These are phyloP conservation scores for Apodemia duryi DNA, from an alignment of 2,888 invertebrate species.

Conservation along the genomic window DNA sequence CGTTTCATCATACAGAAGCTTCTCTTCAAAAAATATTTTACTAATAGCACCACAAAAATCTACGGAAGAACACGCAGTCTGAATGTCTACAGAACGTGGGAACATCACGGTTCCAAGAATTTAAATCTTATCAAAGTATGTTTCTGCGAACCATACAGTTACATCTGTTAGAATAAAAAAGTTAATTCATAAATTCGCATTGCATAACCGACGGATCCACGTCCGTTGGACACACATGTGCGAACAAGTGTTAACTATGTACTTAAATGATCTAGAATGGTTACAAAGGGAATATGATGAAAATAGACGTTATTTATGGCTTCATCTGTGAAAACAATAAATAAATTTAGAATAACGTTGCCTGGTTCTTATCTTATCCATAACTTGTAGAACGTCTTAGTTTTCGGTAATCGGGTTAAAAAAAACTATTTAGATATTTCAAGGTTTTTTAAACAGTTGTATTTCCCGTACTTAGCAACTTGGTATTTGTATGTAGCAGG, in stretches of 20 bases:
- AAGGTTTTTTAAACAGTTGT: too few species aligned
- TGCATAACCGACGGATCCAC: constrained; percentile 29
- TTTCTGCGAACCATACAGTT: constrained; percentile 10
- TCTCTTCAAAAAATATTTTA: too few species aligned
- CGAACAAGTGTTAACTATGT: constrained; percentile 19
- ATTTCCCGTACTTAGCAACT: too few species aligned
- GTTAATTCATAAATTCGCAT: constrained; percentile 40
- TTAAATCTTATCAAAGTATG: constrained; percentile 7
- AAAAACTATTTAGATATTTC: too few species aligned
- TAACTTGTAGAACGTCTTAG: too few species aligned
- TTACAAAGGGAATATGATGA: background rate
- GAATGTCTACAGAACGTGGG: constrained; percentile 4
- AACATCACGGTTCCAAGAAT: background rate
- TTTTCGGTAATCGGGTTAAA: too few species aligned
- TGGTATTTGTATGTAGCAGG: too few species aligned
- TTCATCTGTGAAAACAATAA: background rate
- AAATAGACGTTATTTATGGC: background rate
- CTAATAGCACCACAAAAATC: background rate
- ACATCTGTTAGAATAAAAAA: constrained; percentile 30
- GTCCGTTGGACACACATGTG: constrained; percentile 25
- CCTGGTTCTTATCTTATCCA: too few species aligned
- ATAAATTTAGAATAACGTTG: too few species aligned
- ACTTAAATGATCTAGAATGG: constrained; percentile 14
- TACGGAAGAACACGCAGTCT: background rate
- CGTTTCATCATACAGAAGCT: too few species aligned